Evolutionary conservation across 2,113 vertebrate species (phyloP).

Genomic region (Brachirus orientalis): DNA sequence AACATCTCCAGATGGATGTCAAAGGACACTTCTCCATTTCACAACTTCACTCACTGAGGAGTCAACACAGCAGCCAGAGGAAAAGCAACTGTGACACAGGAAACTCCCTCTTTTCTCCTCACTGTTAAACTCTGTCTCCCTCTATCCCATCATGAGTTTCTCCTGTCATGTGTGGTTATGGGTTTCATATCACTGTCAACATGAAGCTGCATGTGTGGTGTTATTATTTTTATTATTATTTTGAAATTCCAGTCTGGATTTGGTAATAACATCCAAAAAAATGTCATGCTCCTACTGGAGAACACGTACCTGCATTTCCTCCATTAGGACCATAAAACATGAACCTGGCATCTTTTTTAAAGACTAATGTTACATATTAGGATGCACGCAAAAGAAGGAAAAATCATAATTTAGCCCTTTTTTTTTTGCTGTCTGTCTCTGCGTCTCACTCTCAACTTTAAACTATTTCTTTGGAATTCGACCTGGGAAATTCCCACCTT

Average conservation of each 20-base stretch:
- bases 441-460: constrained; percentile 5
- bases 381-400: neutral
- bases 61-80: constrained; percentile 29
- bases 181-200: neutral
- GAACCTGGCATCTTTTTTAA: constrained; percentile 10
- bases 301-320: no score
- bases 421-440: constrained; percentile 14
- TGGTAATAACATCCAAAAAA: neutral
- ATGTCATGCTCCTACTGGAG: no score
- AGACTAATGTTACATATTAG: neutral
- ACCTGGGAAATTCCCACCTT: constrained; percentile 53
- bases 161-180: neutral
- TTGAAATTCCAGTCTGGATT: neutral
- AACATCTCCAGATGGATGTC: constrained; percentile 63
- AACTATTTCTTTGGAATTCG: constrained; percentile 23
- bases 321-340: neutral
- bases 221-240: neutral
- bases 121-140: neutral
- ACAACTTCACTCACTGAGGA: constrained; percentile 32
- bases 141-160: neutral
- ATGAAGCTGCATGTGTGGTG: neutral
- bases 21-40: constrained; percentile 55
- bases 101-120: constrained; percentile 21
- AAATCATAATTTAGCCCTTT: neutral
- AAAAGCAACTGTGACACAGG: constrained; percentile 25